These are phyloP conservation scores for Zapornia atra DNA, from an alignment of 2,113 vertebrate species.

Conservation along the genomic window DNA sequence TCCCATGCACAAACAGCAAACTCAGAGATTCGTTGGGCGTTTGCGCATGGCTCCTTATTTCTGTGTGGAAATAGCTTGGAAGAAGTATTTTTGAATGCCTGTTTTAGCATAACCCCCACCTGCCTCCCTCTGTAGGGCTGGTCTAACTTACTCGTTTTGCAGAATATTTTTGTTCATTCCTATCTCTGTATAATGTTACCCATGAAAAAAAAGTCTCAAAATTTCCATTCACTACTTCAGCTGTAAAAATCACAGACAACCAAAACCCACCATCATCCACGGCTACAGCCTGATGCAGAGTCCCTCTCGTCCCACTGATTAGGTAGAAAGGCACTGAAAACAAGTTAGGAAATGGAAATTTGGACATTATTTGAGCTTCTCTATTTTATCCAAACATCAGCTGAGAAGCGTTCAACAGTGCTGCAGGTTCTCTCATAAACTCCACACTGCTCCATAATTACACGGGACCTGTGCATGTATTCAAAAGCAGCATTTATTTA, in stretches of 20 bases:
- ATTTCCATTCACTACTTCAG: background rate
- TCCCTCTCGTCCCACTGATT: background rate
- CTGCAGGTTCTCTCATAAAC: background rate
- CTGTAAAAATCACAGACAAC: background rate
- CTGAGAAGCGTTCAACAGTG: background rate
- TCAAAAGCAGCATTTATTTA: background rate
- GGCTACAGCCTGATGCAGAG: background rate
- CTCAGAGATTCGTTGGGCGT: background rate
- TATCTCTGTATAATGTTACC: background rate
- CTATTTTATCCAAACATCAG: conserved; percentile 24
- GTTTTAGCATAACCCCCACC: background rate
- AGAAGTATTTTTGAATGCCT: background rate
- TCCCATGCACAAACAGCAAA: background rate
- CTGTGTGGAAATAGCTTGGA: background rate
- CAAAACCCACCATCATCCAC: background rate
- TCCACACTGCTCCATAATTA: background rate
- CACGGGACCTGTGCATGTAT: fast-evolving
- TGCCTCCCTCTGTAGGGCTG: background rate
- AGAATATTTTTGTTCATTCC: background rate
- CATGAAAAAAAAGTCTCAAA: background rate
- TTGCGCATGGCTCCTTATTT: background rate
- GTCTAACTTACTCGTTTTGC: background rate
- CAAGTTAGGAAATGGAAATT: background rate
- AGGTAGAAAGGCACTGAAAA: background rate
- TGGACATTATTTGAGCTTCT: background rate